phyloP scores from a whole-genome alignment of 2,888 invertebrate species.

The Orthosia gracilis region DNA sequence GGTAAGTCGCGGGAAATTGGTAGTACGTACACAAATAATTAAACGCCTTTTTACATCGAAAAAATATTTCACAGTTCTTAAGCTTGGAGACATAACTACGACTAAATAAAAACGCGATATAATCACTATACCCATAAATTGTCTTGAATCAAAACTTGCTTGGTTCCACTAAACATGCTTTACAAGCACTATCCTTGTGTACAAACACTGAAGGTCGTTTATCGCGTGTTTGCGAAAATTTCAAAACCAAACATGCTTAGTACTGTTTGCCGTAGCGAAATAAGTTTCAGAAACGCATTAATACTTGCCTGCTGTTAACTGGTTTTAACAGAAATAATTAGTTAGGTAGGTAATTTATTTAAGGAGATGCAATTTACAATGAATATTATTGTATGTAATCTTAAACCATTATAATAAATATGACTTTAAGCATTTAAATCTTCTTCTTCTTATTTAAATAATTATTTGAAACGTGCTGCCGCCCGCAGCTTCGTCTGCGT shows the following conservation, averaged over 20 bases:
- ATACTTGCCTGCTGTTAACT: constrained; percentile 12
- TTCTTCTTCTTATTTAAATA: too few species aligned
- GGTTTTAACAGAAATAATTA: constrained; percentile 18
- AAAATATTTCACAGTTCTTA: neutral
- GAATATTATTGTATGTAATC: neutral
- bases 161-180: constrained; percentile 2
- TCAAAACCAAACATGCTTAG: constrained; percentile 35
- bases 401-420: too few species aligned
- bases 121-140: neutral
- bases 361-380: too few species aligned
- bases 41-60: too few species aligned
- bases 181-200: constrained; percentile 8
- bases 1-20: neutral
- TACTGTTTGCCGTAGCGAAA: constrained; percentile 30
- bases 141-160: constrained; percentile 18
- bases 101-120: neutral
- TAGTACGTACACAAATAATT: too few species aligned
- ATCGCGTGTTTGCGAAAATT: constrained; percentile 41
- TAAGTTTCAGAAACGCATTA: constrained; percentile 41
- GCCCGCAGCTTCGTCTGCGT: too few species aligned
- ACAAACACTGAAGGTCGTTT: constrained; percentile 27
- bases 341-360: constrained; percentile 7
- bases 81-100: too few species aligned
- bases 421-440: too few species aligned
- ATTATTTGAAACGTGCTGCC: too few species aligned